A percentile compares a stretch with the other conserved stretches of the same genome.
These are phyloP conservation scores for Choristoneura fumiferana DNA, from an alignment of 1,140 invertebrate genomes.

Conservation along the genomic window DNA sequence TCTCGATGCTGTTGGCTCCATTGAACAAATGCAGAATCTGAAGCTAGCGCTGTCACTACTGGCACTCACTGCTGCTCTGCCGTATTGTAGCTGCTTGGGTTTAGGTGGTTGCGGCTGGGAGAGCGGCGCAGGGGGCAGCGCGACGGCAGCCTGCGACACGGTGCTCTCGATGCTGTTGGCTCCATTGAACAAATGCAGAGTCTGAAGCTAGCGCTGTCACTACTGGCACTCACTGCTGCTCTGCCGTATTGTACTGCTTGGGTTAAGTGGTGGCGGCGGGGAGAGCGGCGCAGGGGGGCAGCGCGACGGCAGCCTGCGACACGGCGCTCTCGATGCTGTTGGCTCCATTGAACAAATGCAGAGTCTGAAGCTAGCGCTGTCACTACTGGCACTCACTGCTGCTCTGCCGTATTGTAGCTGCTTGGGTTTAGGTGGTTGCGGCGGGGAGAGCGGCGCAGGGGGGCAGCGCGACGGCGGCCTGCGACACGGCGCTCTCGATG, in stretches of 20 bases:
- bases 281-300: conserved; percentile 21
- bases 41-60: too few relatives aligned
- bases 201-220: conserved; percentile 40
- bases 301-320: conserved; percentile 45
- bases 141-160: conserved; percentile 51
- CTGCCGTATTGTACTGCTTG: too few relatives aligned
- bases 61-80: neutral
- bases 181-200: conserved; percentile 56
- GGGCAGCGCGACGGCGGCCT: conserved; percentile 37
- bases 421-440: too few relatives aligned
- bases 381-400: too few relatives aligned
- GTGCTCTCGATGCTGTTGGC: conserved; percentile 63
- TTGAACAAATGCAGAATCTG: too few relatives aligned
- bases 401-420: too few relatives aligned
- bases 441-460: conserved; percentile 20
- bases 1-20: conserved; percentile 61
- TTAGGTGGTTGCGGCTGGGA: conserved; percentile 8
- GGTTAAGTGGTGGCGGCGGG: too few relatives aligned
- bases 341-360: conserved; percentile 55
- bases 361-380: conserved; percentile 43
- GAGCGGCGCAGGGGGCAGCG: conserved; percentile 20
- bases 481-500: conserved; percentile 64
- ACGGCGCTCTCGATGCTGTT: conserved; percentile 65
- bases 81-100: neutral
- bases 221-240: too few relatives aligned